A percentile compares a stretch with the other conserved stretches of the same genome.
Evolutionary conservation across 2,797 vertebrate genomes (phyloP).

Genomic region (Sorex maritimensis): DNA sequence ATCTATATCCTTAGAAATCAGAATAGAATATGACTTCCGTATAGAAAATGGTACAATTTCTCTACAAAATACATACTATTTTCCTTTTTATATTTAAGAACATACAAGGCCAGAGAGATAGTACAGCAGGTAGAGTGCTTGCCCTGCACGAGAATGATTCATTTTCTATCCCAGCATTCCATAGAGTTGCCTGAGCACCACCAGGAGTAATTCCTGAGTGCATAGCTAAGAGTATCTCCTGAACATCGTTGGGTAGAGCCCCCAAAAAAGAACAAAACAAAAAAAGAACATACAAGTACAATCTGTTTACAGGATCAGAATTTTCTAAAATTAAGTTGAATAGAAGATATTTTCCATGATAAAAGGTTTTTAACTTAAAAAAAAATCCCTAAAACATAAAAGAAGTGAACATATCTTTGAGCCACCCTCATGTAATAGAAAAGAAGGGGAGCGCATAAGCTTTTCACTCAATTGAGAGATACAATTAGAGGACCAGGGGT

Average conservation of each 20-base stretch:
- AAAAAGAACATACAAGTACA: too few species aligned
- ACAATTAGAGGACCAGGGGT: not conserved
- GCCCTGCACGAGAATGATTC: too few species aligned
- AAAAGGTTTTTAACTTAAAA: constrained; percentile 20
- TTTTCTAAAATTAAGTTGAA: constrained; percentile 19
- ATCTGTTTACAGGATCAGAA: not conserved
- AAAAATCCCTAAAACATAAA: constrained; percentile 35
- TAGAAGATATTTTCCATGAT: constrained; percentile 29
- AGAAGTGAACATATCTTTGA: constrained; percentile 25
- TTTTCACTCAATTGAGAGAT: constrained; percentile 54
- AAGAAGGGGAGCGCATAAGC: not conserved
- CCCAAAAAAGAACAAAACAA: too few species aligned
- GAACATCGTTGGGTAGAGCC: too few species aligned
- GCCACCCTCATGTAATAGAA: not conserved
- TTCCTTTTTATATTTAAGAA: constrained; percentile 55
- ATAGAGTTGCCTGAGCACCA: too few species aligned
- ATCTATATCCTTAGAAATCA: not conserved
- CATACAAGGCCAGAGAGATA: not conserved
- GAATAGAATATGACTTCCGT: not conserved
- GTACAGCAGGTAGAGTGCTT: too few species aligned
- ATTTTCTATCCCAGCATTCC: too few species aligned
- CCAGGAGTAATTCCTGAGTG: too few species aligned
- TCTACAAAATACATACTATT: constrained; percentile 35
- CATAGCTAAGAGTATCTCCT: too few species aligned
- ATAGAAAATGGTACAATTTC: not conserved